Evolutionary conservation across 1,140 invertebrate genomes (phyloP), one percentile per base, ranked within the genome.

Genomic region (Procambarus clarkii): DNA sequence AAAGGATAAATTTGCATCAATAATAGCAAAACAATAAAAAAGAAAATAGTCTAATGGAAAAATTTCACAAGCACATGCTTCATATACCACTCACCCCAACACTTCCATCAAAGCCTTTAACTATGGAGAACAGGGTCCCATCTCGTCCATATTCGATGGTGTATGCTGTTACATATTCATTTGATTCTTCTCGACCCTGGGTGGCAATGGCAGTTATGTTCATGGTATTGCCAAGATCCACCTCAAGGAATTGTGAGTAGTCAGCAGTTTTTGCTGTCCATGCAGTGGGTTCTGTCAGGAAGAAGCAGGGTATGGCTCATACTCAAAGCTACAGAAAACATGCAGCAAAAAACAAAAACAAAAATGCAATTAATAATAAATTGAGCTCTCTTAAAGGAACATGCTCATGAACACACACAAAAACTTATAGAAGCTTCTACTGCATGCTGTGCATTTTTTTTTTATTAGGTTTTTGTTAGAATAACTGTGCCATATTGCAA

Each of bases 211-310:
- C 95, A 11, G 98, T 98, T 92, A 99, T 96, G 94, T 98, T 98
- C 96, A 97, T 97, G 92, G 97, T 96, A 93, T 96, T 95, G 77
- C 97, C 97, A 94, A 99, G 95, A 95, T 99, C 98, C 94, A 99
- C 96, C 79, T 97, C 96, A 93, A 99, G 95, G 94, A 97, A 97
- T 94, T 99, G 98, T 94, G 96, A 96, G 95, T 98, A 98, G 95
- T 99, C 98, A 93, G 97, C 98, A 93, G 96, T 97, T 93, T 96
- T 96, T 83, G 98, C 97, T 88, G 98, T 98, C 98, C 98, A 99
- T 94, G 98, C 98, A 95, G 97, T 98, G 94, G 96, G 96, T 96
- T 97, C 98, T 98, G 88, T 71, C 11, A 24, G 69, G n/a, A 54
- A 45, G 79, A 81, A 54, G 79, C 48, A 81, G 79, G 79, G 48